Conservation (phyloP, 2,113 vertebrate genomes). For the Typhlomys cinereus region DNA sequence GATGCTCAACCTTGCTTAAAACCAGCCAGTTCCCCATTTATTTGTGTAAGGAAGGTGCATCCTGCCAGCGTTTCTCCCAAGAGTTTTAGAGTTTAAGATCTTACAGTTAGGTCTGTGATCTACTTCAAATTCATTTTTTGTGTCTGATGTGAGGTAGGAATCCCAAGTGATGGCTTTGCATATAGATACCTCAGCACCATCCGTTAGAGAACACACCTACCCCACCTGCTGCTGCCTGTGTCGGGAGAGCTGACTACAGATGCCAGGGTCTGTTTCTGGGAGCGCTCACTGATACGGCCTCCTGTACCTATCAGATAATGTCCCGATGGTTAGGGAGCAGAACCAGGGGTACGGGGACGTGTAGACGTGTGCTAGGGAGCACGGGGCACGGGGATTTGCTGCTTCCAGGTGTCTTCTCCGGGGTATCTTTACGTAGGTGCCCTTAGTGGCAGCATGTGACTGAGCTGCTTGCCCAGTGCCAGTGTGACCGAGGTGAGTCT, state of each 20-base stretch:
- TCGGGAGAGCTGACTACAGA: not conserved
- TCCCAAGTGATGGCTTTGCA: not conserved
- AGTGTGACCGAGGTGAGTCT: not conserved
- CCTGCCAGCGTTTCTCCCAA: not conserved
- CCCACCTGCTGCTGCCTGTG: not conserved
- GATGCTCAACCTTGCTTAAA: not conserved
- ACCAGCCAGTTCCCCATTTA: not conserved
- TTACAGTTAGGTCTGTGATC: not conserved
- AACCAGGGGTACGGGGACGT: not conserved
- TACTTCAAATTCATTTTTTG: constrained; percentile 7
- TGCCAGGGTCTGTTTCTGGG: not conserved
- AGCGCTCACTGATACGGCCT: not conserved
- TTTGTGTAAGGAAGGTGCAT: not conserved
- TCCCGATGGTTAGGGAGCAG: not conserved
- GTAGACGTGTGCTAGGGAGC: too few relatives aligned
- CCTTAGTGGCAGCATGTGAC: not conserved
- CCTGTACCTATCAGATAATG: not conserved
- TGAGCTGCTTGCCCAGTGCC: not conserved
- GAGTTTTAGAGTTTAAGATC: not conserved
- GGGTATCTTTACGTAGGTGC: not conserved
- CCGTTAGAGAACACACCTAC: not conserved
- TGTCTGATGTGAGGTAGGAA: not conserved
- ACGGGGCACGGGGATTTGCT: too few relatives aligned
- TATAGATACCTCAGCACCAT: not conserved
- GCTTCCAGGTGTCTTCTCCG: too few relatives aligned